A percentile compares a stretch with the other conserved stretches of the same genome.
Evolutionary conservation across 2,113 vertebrate species (phyloP).

Genomic region (Asarcornis scutulata): DNA sequence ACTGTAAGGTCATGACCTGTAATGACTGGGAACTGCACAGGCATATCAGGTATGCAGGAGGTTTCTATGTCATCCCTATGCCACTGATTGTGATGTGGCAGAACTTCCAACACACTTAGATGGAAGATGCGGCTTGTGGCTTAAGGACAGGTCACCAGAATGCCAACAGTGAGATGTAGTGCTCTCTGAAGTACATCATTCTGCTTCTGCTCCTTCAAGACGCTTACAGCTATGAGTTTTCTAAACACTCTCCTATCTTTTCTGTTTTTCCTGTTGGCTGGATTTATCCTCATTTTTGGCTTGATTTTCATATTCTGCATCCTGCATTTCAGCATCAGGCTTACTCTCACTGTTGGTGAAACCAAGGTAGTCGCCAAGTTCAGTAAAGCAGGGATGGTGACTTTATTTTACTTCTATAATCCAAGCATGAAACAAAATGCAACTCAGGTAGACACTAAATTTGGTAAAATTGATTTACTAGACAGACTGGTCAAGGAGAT

Average conservation of each 20-base stretch:
- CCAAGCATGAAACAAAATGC: not conserved
- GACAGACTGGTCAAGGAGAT: not conserved
- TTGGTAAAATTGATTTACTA: not conserved
- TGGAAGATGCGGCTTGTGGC: not conserved
- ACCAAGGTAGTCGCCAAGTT: not conserved
- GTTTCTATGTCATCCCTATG: not conserved
- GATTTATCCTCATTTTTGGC: not conserved
- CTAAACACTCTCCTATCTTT: not conserved
- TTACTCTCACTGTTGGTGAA: not conserved
- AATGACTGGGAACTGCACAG: not conserved
- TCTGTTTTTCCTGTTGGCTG: not conserved
- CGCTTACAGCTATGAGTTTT: not conserved
- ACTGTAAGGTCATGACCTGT: not conserved
- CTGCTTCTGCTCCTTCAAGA: not conserved
- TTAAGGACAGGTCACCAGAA: not conserved
- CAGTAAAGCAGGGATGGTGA: not conserved
- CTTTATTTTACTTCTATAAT: not conserved
- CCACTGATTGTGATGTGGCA: not conserved
- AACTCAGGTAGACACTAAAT: not conserved
- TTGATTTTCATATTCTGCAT: not conserved
- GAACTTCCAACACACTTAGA: fast-evolving
- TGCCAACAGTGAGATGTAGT: not conserved
- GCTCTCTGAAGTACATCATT: not conserved
- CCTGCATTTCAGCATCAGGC: not conserved
- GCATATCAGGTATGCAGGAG: fast-evolving